Base-by-base conservation (phyloP, 2,797 vertebrate genomes). In the Stomatorhinus walkeri region DNA sequence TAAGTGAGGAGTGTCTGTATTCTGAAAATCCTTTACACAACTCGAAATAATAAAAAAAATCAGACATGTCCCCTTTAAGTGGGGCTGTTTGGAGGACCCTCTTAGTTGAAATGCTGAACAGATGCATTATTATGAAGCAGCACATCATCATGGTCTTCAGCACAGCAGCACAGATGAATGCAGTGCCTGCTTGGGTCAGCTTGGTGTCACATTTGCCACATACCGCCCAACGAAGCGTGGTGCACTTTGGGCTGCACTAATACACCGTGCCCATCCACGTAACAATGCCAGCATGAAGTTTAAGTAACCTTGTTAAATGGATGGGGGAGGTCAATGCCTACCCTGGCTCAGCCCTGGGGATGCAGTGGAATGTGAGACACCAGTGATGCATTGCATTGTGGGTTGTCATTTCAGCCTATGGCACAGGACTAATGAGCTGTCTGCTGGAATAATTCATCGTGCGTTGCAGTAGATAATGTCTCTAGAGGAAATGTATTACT, bases 351-450 rank as follows among this genome's bases (percentile, higher is more conserved):
- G 81, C 81, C 81, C 81, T 85, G 81, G 81, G 48, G 81, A 85
- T 48, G 81, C 48, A 85, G 43, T 85, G 48, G 81, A 85, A 85
- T 85, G 43, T 85, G 48, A 85, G 81, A 51, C 43, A 4, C 24
- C 22, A 85, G 81, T 51, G 48, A 51, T 85, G 81, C 81, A 85
- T 28, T 85, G 81, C 48, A 85, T 85, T 85, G 46, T 85, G 81
- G 81, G 81, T 51, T 85, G 81, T 51, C 81, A 85, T 85, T 85
- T 85, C 81, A 85, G 81, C 81, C 81, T 49, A 85, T 85, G 48
- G 81, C 48, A 48, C 48, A 85, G 43, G 81, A 85, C 48, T 85
- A 85, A 85, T 85, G 81, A 85, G 81, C 43, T 85, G 81, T 51
- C 48, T 48, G 48, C 43, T 51, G 46, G 81, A 85, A 85, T 85